phyloP scores from a whole-genome alignment of 2,888 invertebrate genomes.

The Carpatolechia fugitivella region DNA sequence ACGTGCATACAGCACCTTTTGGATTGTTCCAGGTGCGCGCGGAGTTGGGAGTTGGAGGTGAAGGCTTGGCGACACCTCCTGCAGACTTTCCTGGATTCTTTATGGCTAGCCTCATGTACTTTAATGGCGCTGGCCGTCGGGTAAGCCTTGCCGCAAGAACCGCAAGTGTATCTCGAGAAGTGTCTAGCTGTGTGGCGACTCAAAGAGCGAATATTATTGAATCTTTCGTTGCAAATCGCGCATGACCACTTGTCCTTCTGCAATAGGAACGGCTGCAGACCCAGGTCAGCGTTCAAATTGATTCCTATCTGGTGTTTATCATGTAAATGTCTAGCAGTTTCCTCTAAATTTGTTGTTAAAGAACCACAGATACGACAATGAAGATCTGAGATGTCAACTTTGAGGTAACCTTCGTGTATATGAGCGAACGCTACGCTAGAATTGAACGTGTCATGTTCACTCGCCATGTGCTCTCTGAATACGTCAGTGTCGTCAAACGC shows the following conservation, averaged over 20 bases:
- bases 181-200: conserved; percentile 43
- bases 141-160: conserved; percentile 40
- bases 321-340: conserved; percentile 31
- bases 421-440: conserved; percentile 52
- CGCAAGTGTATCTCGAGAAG: conserved; percentile 38
- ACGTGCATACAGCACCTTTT: conserved; percentile 33
- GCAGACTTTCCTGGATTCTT: conserved; percentile 24
- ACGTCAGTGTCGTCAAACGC: conserved; percentile 31
- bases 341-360: conserved; percentile 25
- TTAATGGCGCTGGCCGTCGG: conserved; percentile 30
- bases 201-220: conserved; percentile 31
- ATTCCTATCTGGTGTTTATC: conserved; percentile 24
- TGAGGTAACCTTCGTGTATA: conserved; percentile 57
- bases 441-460: conserved; percentile 31
- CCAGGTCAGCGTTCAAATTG: conserved; percentile 24
- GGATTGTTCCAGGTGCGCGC: conserved; percentile 30
- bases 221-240: conserved; percentile 33
- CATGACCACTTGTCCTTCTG: conserved; percentile 29
- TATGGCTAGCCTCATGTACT: conserved; percentile 30
- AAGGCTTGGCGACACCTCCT: conserved; percentile 35
- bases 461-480: conserved; percentile 40
- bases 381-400: conserved; percentile 33
- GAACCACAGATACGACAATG: conserved; percentile 34
- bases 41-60: conserved; percentile 27
- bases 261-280: conserved; percentile 35